Percentiles rank a stretch among this genome's conserved stretches.
phyloP scores from a whole-genome alignment of 2,797 vertebrate species.

The Labeo calbasu region DNA sequence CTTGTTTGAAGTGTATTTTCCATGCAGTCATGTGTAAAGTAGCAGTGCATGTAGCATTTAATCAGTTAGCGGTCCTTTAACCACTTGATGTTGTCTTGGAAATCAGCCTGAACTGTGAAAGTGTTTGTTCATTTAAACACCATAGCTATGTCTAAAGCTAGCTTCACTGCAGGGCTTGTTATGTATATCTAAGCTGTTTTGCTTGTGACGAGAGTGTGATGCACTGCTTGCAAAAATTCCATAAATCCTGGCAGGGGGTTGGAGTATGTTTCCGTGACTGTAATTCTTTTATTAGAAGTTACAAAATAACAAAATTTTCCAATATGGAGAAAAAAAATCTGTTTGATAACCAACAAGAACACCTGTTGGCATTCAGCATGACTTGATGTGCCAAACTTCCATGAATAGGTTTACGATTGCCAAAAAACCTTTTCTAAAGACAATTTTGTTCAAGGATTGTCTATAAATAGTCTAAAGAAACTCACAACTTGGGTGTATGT shows the following conservation, averaged over 20 bases:
- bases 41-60: constrained; percentile 51
- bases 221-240: constrained; percentile 62
- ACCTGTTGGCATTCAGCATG: not conserved
- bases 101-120: constrained; percentile 55
- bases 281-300: constrained; percentile 45
- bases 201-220: constrained; percentile 70
- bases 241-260: constrained; percentile 69
- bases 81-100: constrained; percentile 64
- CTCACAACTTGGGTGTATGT: constrained; percentile 16
- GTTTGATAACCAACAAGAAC: constrained; percentile 35
- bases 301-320: constrained; percentile 62
- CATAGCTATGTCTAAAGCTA: constrained; percentile 61
- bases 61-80: constrained; percentile 56
- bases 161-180: constrained; percentile 15
- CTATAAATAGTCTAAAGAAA: constrained; percentile 3
- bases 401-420: not conserved
- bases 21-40: constrained; percentile 52
- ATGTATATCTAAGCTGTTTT: constrained; percentile 41
- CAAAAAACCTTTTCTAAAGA: constrained; percentile 1
- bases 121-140: constrained; percentile 66
- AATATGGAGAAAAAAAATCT: constrained; percentile 64
- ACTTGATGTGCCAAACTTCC: not conserved
- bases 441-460: not conserved
- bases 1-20: constrained; percentile 44
- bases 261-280: constrained; percentile 68